Evolutionary conservation across 2,888 invertebrate genomes (phyloP), one percentile per base, ranked within the genome.

Genomic region (Phengaris arion): DNA sequence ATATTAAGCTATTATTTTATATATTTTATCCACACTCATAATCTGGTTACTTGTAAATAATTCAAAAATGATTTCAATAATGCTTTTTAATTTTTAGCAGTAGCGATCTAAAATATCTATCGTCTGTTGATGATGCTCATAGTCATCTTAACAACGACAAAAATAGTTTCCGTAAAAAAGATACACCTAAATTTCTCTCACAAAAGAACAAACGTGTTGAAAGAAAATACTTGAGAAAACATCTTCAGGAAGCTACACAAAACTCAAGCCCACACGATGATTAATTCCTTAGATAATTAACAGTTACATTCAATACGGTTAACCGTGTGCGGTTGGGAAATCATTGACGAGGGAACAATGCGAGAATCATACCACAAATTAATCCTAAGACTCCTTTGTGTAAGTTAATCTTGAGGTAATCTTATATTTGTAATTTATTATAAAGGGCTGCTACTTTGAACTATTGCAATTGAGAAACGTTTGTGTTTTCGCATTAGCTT

Each of bases 361-460:
- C 15, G 22, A 59, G 59, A 10, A 59, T 59, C 59, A 59, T 15
- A 59, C 59, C 59, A 59, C 59, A 22, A 59, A 59, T 59, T 59
- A 59, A 59, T 59, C 22, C 59, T 22, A 59, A 59, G 59, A 59
- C 59, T 59, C 59, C 59, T 59, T 59, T 59, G 59, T 59, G 22
- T 3, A 15, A 59, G 22, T 59, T 59, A 22, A 59, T 22, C 5
- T 59, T 59, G 59, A 9, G 59, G 59, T 59, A 59, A 59, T 59
- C 1, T 57, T 57, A n/a, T 57, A 8, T 22, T 57, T 15, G 9
- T 57, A 57, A 57, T 57, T 22, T 3, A 57, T 8, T 57, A 9
- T 59, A 10, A 3, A 10, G 1, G 48, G 48, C 48, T 8, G 59
- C 15, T 57, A 22, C 59, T 59, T 57, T 59, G 22, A 59, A 59